Percentiles rank a stretch among this genome's conserved stretches.
Evolutionary conservation across 2,113 vertebrate species (phyloP).

Genomic region (Candoia aspera): DNA sequence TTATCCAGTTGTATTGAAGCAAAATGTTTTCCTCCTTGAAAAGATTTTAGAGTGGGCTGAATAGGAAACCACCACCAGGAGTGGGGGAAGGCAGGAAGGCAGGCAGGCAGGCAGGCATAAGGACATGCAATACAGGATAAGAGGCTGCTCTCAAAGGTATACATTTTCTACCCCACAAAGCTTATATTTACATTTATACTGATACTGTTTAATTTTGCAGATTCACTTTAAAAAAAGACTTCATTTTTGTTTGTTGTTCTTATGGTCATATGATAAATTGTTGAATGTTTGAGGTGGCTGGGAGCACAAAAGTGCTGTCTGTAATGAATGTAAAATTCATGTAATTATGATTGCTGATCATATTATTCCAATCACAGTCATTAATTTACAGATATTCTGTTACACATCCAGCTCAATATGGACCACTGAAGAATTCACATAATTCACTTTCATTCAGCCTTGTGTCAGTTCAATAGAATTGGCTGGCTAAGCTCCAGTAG

Average conservation of each 20-base stretch:
- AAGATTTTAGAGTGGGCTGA: background rate
- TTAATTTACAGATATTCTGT: constrained; percentile 3
- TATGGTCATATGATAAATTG: background rate
- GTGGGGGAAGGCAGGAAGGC: no score
- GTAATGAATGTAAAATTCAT: background rate
- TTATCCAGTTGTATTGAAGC: background rate
- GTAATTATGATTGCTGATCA: background rate
- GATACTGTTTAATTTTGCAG: background rate
- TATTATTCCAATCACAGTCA: background rate
- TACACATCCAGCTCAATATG: background rate
- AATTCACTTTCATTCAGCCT: background rate
- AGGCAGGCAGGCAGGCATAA: background rate
- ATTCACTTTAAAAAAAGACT: background rate
- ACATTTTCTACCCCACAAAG: background rate
- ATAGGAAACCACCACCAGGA: background rate
- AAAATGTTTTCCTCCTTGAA: background rate
- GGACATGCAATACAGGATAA: background rate
- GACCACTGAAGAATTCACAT: background rate
- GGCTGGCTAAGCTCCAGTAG: background rate
- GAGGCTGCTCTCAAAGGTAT: background rate
- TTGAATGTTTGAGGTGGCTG: background rate
- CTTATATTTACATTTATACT: background rate
- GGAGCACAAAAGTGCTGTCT: no score
- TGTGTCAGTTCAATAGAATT: background rate
- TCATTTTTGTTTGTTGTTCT: background rate